phyloP scores from a whole-genome alignment of 2,113 vertebrate genomes.

The Grammomys dolichurus region DNA sequence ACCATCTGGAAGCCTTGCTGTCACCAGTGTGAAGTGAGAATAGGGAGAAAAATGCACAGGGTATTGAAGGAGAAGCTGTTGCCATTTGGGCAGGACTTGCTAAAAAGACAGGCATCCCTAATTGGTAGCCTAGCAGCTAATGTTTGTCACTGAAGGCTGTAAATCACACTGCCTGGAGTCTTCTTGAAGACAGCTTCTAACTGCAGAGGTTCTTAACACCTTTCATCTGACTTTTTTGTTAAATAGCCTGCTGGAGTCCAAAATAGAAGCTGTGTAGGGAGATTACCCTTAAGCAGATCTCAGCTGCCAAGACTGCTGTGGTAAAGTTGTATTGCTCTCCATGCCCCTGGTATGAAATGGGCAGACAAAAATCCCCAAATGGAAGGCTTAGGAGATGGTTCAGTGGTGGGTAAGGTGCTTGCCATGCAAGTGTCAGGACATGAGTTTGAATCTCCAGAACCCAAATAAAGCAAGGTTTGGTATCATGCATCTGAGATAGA shows the following conservation, averaged over 20 bases:
- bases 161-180: conserved; percentile 45
- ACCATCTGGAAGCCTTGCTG: not conserved
- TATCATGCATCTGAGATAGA: not conserved
- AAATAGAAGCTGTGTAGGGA: conserved; percentile 75
- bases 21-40: not conserved
- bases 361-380: not conserved
- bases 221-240: conserved; percentile 71
- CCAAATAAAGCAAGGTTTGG: not conserved
- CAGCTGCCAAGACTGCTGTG: conserved; percentile 30
- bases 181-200: conserved; percentile 68
- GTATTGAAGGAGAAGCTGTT: not conserved
- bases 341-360: not conserved
- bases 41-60: not conserved
- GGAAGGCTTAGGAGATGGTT: not conserved
- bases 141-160: conserved; percentile 46
- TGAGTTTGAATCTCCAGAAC: not conserved
- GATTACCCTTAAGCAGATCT: conserved; percentile 23
- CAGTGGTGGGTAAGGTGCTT: not conserved
- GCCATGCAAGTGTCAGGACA: not conserved
- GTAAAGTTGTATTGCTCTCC: not conserved
- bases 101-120: not conserved
- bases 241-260: conserved; percentile 65
- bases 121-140: conserved; percentile 21
- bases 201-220: conserved; percentile 67
- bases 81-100: not conserved